phyloP scores from a whole-genome alignment of 1,140 invertebrate genomes.

The Lepidostoma basale region DNA sequence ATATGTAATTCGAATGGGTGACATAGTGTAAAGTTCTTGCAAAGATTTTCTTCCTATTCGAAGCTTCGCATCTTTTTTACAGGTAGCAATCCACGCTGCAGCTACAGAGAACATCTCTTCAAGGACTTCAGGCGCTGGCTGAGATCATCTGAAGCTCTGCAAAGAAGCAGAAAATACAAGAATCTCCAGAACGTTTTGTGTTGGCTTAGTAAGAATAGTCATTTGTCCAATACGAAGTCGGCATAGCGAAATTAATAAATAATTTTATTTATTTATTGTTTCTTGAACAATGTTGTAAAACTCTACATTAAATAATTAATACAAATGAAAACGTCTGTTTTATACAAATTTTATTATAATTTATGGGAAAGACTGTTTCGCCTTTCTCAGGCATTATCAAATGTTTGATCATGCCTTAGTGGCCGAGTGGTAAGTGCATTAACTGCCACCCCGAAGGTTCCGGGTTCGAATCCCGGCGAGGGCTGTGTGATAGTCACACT shows the following conservation, averaged over 20 bases:
- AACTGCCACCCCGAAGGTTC: no score
- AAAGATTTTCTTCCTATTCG: no score
- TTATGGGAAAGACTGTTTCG: neutral
- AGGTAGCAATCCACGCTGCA: no score
- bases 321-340: neutral
- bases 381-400: neutral
- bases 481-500: no score
- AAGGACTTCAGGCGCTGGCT: neutral
- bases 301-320: neutral
- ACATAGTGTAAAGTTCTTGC: no score
- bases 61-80: no score
- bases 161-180: constrained; percentile 3
- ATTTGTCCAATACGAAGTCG: neutral
- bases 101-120: neutral
- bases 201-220: neutral
- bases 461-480: no score
- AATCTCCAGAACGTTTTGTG: neutral
- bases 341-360: neutral
- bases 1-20: no score
- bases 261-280: neutral
- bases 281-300: no score
- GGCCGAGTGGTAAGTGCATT: no score
- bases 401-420: neutral
- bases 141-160: neutral
- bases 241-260: neutral